phyloP scores from a whole-genome alignment of 2,113 vertebrate genomes.

The Columba livia region DNA sequence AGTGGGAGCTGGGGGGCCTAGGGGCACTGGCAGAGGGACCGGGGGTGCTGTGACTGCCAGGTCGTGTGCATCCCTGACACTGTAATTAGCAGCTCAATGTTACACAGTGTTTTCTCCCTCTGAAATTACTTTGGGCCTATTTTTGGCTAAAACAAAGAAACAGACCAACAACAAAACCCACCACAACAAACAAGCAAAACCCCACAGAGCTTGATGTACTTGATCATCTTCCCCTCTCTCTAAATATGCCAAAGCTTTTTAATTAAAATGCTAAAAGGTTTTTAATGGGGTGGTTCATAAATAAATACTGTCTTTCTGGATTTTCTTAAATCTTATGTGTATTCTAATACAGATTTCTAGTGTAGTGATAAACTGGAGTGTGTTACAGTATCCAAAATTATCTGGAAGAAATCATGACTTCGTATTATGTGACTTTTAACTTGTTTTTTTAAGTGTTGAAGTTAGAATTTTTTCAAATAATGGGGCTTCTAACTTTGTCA shows the following conservation, averaged over 20 bases:
- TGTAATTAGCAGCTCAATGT: too few relatives aligned
- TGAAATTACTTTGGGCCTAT: background rate
- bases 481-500: background rate
- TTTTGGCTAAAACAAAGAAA: background rate
- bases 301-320: background rate
- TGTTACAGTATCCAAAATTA: background rate
- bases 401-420: background rate
- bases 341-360: background rate
- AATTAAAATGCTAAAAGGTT: background rate
- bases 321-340: background rate
- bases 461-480: background rate
- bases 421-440: background rate
- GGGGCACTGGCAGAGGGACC: background rate
- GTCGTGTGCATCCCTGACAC: rapidly evolving
- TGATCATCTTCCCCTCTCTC: background rate
- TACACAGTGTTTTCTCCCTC: background rate
- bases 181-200: too few relatives aligned
- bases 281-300: background rate
- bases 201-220: background rate
- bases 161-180: too few relatives aligned
- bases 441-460: background rate
- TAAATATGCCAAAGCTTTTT: background rate
- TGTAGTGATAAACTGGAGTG: background rate
- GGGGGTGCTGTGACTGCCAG: background rate
- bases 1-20: background rate